These are phyloP conservation scores for Sphecodes monilicornis DNA, from an alignment of 2,888 invertebrate species.

Conservation along the genomic window DNA sequence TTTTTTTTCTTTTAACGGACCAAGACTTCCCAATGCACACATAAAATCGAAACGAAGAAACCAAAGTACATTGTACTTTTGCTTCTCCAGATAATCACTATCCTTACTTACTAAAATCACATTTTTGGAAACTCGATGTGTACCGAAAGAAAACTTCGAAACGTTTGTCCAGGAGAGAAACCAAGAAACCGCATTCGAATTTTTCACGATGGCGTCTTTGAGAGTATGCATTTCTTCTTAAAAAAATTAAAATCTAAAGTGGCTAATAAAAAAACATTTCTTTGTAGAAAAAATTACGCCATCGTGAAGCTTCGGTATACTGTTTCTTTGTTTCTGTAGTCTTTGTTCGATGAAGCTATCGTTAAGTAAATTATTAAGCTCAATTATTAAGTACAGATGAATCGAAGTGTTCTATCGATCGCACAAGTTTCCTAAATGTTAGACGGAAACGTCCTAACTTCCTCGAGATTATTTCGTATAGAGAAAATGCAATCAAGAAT, in stretches of 20 bases:
- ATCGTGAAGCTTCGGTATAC: conserved; percentile 12
- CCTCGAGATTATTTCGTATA: conserved; percentile 35
- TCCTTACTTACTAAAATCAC: not conserved
- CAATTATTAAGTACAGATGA: not conserved
- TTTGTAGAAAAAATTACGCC: not conserved
- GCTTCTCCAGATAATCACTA: conserved; percentile 20
- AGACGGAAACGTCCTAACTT: conserved; percentile 25
- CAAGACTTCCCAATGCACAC: conserved; percentile 55
- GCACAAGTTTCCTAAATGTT: conserved; percentile 18
- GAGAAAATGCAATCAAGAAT: conserved; percentile 7
- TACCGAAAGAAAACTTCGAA: not conserved
- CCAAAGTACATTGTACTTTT: conserved; percentile 2
- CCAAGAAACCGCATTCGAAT: conserved; percentile 27
- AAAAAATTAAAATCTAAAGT: not conserved
- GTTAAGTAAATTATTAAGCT: conserved; percentile 10
- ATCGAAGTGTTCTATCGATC: not conserved
- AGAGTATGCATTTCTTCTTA: conserved; percentile 32
- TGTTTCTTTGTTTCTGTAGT: conserved; percentile 38
- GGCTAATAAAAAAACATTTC: not conserved
- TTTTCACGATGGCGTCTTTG: not conserved
- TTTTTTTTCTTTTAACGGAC: conserved; percentile 56
- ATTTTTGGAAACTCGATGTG: conserved; percentile 19
- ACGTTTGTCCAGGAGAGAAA: not conserved
- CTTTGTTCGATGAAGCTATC: not conserved
- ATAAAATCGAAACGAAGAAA: conserved; percentile 25